phyloP scores from a whole-genome alignment of 1,140 invertebrate genomes.

The Ips typographus region DNA sequence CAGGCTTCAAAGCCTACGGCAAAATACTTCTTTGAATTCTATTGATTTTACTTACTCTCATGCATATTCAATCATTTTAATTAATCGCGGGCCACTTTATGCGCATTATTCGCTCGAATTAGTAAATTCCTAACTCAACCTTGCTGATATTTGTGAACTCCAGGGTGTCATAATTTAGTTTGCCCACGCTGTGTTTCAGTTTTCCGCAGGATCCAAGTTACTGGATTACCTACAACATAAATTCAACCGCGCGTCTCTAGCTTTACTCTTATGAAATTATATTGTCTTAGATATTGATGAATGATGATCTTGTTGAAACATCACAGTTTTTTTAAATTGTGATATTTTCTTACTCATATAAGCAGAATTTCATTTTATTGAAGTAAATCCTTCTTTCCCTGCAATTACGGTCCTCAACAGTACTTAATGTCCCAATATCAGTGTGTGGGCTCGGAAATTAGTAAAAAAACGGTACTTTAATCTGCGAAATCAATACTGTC shows the following conservation, averaged over 20 bases:
- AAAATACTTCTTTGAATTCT: too few relatives aligned
- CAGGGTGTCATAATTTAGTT: conserved; percentile 30
- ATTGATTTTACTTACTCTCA: neutral
- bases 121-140: conserved; percentile 23
- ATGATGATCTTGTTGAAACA: conserved; percentile 20
- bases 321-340: too few relatives aligned
- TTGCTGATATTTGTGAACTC: conserved; percentile 28
- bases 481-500: conserved; percentile 16
- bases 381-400: neutral
- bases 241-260: conserved; percentile 25
- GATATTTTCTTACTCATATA: too few relatives aligned
- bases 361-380: too few relatives aligned
- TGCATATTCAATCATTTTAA: conserved; percentile 12
- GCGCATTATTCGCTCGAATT: conserved; percentile 19
- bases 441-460: conserved; percentile 11
- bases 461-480: conserved; percentile 15
- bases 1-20: too few relatives aligned
- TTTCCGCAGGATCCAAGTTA: conserved; percentile 24
- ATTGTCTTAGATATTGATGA: conserved; percentile 30
- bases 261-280: conserved; percentile 30
- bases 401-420: too few relatives aligned
- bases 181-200: conserved; percentile 30
- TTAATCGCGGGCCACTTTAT: conserved; percentile 8
- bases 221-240: conserved; percentile 30
- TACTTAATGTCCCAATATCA: neutral